phyloP scores from a whole-genome alignment of 2,888 invertebrate species.

The Parnassius glacialis region DNA sequence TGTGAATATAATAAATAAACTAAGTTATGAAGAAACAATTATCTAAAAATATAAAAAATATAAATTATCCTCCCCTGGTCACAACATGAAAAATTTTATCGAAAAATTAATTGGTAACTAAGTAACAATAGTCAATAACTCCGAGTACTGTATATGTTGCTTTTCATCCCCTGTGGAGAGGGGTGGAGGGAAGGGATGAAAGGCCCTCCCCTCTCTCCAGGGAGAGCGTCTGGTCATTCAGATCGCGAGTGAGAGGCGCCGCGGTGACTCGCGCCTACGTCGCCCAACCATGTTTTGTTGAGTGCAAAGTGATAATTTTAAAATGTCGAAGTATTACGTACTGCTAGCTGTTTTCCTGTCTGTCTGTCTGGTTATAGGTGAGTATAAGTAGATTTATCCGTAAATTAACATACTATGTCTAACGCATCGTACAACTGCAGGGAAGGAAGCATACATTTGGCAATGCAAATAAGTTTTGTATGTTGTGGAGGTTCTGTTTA shows the following conservation, averaged over 20 bases:
- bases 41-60: no score
- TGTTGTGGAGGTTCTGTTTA: no score
- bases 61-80: neutral
- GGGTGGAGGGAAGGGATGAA: conserved; percentile 8
- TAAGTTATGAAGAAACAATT: no score
- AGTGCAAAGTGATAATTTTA: conserved; percentile 18
- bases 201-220: conserved; percentile 9
- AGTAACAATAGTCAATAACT: conserved; percentile 24
- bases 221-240: conserved; percentile 18
- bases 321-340: conserved; percentile 22
- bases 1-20: no score
- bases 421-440: no score
- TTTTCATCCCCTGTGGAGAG: conserved; percentile 10
- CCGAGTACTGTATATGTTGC: conserved; percentile 8
- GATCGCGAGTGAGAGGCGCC: conserved; percentile 20
- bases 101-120: conserved; percentile 12
- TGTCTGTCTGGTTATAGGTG: conserved; percentile 16
- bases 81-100: conserved; percentile 1
- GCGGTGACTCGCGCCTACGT: conserved; percentile 11
- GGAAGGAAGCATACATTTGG: no score
- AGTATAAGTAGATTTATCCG: conserved; percentile 2
- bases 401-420: no score
- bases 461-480: no score
- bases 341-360: conserved; percentile 16
- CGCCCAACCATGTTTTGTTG: conserved; percentile 11